Evolutionary conservation across 1,140 invertebrate species (phyloP).

Genomic region (Lamellibrachia luymesi): DNA sequence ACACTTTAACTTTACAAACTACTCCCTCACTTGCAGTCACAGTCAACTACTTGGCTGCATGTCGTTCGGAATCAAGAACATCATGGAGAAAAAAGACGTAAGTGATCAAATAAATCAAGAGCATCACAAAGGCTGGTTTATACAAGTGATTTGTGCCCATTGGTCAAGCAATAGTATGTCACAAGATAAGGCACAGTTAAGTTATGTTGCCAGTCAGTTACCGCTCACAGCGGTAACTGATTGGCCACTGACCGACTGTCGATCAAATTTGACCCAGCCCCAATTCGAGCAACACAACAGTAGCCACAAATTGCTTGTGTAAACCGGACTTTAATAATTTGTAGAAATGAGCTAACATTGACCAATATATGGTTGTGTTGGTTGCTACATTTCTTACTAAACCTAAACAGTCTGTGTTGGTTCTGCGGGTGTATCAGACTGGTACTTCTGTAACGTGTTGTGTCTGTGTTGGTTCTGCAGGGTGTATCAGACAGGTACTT

Average conservation of each 20-base stretch:
- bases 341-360: background rate
- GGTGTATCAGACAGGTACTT: background rate
- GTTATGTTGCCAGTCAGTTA: too few relatives aligned
- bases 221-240: too few relatives aligned
- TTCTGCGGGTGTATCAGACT: background rate
- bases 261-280: too few relatives aligned
- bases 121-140: too few relatives aligned
- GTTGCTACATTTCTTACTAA: too few relatives aligned
- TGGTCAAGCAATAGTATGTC: too few relatives aligned
- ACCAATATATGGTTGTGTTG: background rate
- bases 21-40: conserved; percentile 55
- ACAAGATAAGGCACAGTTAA: too few relatives aligned
- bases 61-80: conserved; percentile 70
- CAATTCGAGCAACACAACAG: too few relatives aligned
- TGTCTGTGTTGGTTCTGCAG: background rate
- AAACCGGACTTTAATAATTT: background rate
- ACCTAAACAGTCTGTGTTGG: background rate
- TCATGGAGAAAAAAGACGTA: conserved; percentile 60
- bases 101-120: background rate
- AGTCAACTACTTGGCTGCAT: conserved; percentile 70
- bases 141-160: too few relatives aligned
- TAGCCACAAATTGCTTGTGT: background rate
- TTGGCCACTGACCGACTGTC: too few relatives aligned
- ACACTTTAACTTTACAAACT: background rate
- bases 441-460: background rate